Evolutionary conservation across 2,113 vertebrate genomes (phyloP).

Genomic region (Ammodramus savannarum): DNA sequence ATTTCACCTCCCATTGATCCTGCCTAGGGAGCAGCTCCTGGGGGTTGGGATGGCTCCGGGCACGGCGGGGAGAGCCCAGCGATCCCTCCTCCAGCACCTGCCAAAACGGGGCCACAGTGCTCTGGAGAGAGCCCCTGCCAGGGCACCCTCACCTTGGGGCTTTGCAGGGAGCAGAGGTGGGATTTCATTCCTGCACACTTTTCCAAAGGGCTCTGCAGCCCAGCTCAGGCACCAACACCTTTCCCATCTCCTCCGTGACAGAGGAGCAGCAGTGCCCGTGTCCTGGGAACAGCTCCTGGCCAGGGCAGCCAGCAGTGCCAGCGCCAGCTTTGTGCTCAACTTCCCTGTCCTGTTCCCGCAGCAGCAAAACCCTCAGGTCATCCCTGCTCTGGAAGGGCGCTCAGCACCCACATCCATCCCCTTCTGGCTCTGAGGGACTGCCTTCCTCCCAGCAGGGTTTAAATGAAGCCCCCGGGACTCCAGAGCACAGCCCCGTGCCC

Average conservation of each 20-base stretch:
- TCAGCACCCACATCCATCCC: accelerated
- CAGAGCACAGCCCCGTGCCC: not conserved
- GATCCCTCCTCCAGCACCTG: not conserved
- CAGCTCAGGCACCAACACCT: accelerated
- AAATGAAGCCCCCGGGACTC: not conserved
- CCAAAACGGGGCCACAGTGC: not conserved
- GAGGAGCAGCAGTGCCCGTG: not conserved
- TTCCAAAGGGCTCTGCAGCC: not conserved
- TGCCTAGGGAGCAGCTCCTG: not conserved
- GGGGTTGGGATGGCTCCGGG: accelerated
- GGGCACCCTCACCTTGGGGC: not conserved
- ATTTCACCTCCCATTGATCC: accelerated
- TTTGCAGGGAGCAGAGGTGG: not conserved
- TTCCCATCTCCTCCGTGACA: accelerated
- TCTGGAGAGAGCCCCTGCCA: not conserved
- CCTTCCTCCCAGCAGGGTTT: accelerated
- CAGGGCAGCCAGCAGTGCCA: accelerated
- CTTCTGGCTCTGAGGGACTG: too few species aligned
- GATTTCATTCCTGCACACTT: not conserved
- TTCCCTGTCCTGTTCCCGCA: not conserved
- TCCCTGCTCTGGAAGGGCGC: not conserved
- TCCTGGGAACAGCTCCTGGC: not conserved
- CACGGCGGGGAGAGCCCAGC: not conserved
- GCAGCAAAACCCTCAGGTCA: not conserved
- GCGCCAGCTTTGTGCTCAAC: not conserved